Evolutionary conservation across 2,797 vertebrate genomes (phyloP).

Genomic region (Varecia variegata): DNA sequence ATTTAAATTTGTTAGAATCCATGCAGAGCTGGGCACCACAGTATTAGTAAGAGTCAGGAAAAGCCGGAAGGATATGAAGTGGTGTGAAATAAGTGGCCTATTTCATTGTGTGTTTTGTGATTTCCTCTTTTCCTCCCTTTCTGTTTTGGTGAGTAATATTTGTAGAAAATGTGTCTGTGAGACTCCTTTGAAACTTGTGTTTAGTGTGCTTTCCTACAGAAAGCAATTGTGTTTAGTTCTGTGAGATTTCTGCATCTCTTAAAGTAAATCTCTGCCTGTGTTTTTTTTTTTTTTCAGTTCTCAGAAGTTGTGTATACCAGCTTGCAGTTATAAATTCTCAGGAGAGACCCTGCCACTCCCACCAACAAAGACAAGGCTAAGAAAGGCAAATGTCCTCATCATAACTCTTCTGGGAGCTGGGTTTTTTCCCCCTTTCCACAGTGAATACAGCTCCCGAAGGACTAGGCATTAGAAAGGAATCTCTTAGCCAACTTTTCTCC

Average conservation of each 20-base stretch:
- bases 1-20: background rate
- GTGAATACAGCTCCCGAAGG: background rate
- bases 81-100: background rate
- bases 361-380: background rate
- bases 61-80: background rate
- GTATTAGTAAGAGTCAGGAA: background rate
- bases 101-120: slow-evolving; percentile 12
- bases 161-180: background rate
- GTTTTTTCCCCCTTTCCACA: background rate
- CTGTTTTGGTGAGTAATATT: background rate
- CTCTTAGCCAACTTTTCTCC: background rate
- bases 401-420: background rate
- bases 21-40: background rate
- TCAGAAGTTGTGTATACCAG: background rate
- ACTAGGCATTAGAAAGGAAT: background rate
- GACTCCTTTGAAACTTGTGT: background rate
- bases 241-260: background rate
- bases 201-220: slow-evolving; percentile 1
- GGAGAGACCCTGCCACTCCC: background rate
- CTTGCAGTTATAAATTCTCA: background rate
- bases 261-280: background rate
- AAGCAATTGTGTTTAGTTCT: slow-evolving; percentile 5
- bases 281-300: background rate
- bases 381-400: background rate
- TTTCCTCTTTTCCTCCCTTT: background rate